Evolutionary conservation across 2,888 invertebrate genomes (phyloP), one percentile per base, ranked within the genome.

Genomic region (Polydrusus tereticollis): DNA sequence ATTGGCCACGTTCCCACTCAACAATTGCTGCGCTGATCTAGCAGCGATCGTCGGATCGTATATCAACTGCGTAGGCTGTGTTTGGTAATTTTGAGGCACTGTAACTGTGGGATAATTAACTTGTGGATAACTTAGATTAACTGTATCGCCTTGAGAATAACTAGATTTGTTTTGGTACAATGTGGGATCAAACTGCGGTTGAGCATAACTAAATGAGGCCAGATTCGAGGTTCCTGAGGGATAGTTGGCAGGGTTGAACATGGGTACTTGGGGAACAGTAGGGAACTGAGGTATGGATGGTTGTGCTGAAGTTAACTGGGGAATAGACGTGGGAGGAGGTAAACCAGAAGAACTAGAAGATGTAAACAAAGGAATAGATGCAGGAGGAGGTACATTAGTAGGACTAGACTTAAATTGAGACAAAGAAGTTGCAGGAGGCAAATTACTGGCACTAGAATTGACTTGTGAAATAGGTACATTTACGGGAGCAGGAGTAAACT

Each of bases 21-120:
- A 77, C 57, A 86, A 77, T 69, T 85, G 83, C 72, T 85, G 84
- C 2, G 86, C 86, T 4, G 85, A 85, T 72, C 81, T 80, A 3
- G 85, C 85, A 4, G 86, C 86, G 68, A 86, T 83, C 33, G 83
- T 83, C 0, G 85, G 85, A 78, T 86, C 85, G 76, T 82, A 85
- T 69, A 85, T 79, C 21, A 85, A 77, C 67, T 79, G 80, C 16
- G 77, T 70, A 10, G 71, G 65, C 20, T 66, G 45, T 6, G 55
- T 23, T 23, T 66, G 67, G 33, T 69, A 57, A 64, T 23, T 73
- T 10, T 64, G 62, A 52, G 72, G 55, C 23, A 58, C 55, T 8
- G 47, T 47, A 12, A 57, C 38, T 23, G 47, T 16, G 5, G 62
- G 52, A 36, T 57, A 60, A 67, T 47, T 72, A 33, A 59, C 63